Evolutionary conservation across 2,797 vertebrate genomes (phyloP).

Genomic region (Valencia hispanica): DNA sequence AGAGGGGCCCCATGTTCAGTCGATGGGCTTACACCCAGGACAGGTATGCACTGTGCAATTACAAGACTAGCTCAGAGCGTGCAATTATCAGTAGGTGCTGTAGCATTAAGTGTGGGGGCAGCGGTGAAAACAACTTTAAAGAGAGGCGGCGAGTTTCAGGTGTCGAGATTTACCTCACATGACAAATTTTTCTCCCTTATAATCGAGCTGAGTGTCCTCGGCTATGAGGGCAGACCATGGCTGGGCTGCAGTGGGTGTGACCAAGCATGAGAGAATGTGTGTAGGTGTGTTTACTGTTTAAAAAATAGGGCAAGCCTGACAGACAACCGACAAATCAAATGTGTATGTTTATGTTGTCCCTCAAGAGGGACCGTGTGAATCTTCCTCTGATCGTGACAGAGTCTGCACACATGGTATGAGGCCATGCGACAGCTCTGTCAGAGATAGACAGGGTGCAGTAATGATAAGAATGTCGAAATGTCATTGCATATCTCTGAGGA

Average conservation of each 20-base stretch:
- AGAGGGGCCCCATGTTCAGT: conserved; percentile 59
- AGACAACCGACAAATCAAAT: conserved; percentile 49
- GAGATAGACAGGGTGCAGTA: not conserved
- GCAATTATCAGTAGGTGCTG: conserved; percentile 73
- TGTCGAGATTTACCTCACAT: conserved; percentile 65
- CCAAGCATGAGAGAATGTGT: conserved; percentile 74
- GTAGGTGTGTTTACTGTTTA: conserved; percentile 70
- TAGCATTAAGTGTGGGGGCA: conserved; percentile 66
- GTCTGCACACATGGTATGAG: conserved; percentile 38
- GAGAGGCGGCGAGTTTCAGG: conserved; percentile 60
- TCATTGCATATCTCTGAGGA: conserved; percentile 2
- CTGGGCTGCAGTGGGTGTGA: conserved; percentile 67
- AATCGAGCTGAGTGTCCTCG: conserved; percentile 22
- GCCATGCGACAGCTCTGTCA: conserved; percentile 21
- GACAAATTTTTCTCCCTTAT: conserved; percentile 46
- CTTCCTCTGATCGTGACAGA: conserved; percentile 16
- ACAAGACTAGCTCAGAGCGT: conserved; percentile 67
- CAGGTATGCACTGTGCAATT: conserved; percentile 80
- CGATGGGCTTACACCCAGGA: conserved; percentile 75
- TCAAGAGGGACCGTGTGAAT: conserved; percentile 62
- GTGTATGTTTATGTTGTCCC: conserved; percentile 56
- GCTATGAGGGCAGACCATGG: conserved; percentile 22
- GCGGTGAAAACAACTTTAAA: conserved; percentile 60
- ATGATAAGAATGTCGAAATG: conserved; percentile 25
- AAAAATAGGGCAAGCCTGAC: conserved; percentile 72